These are phyloP conservation scores for Parazoanthus swiftii DNA, from an alignment of 92 coral and sea anemone genomes.

Conservation along the genomic window DNA sequence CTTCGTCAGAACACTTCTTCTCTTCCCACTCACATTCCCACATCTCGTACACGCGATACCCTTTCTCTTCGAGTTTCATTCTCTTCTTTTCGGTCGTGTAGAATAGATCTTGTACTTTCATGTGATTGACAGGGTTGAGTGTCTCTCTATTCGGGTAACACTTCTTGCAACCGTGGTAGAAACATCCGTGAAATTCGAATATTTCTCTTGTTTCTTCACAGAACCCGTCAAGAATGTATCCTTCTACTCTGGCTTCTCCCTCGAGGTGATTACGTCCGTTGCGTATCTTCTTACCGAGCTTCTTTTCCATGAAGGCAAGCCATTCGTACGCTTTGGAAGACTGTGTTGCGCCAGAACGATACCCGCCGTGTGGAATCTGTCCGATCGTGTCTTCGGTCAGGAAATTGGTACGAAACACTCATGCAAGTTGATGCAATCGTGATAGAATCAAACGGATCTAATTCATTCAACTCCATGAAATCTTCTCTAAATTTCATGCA, in stretches of 20 bases:
- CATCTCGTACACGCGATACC: not conserved
- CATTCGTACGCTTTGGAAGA: not conserved
- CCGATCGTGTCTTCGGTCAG: not conserved
- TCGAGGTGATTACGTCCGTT: not conserved
- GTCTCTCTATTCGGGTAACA: no score
- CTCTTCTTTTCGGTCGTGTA: no score
- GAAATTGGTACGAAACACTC: not conserved
- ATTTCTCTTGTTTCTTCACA: not conserved
- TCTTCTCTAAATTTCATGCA: conserved; percentile 2
- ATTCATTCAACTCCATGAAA: not conserved
- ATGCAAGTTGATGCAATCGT: conserved; percentile 22
- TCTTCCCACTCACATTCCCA: not conserved
- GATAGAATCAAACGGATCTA: conserved; percentile 10
- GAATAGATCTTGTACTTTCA: no score
- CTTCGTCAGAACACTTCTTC: no score
- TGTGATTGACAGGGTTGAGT: no score
- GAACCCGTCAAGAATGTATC: not conserved
- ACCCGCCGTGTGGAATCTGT: conserved; percentile 31
- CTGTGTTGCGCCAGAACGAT: not conserved
- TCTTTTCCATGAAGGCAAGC: not conserved
- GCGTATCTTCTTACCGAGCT: not conserved
- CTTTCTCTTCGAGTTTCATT: not conserved
- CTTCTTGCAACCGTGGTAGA: no score
- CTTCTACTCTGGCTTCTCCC: not conserved
- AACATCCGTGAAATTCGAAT: not conserved